Percentiles rank a stretch among this genome's conserved stretches.
These are phyloP conservation scores for Argentina silus DNA, from an alignment of 2,797 vertebrate genomes.

Conservation along the genomic window DNA sequence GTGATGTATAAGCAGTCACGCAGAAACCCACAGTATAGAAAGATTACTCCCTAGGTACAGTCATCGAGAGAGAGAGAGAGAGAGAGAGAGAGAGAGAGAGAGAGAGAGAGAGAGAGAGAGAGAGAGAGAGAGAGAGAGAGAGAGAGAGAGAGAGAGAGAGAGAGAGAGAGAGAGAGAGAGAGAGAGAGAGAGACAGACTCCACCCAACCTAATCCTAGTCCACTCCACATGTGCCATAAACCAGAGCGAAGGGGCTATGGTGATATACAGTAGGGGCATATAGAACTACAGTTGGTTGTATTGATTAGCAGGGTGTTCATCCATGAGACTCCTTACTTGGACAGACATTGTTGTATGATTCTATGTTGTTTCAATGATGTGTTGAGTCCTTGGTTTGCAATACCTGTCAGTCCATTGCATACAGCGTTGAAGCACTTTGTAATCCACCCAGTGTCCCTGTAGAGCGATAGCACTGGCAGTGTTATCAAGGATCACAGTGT, in stretches of 20 bases:
- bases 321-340: not conserved
- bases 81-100: not conserved
- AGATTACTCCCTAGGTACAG: not conserved
- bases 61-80: not conserved
- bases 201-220: not conserved
- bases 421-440: constrained; percentile 5
- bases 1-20: too few species aligned
- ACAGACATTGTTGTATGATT: not conserved
- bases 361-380: not conserved
- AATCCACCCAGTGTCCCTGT: not conserved
- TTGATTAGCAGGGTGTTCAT: not conserved
- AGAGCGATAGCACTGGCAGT: not conserved
- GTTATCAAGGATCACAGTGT: constrained; percentile 3
- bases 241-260: not conserved
- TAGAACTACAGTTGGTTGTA: not conserved
- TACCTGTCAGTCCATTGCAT: not conserved
- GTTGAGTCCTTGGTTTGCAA: constrained; percentile 1
- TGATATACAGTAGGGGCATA: not conserved
- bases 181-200: not conserved
- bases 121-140: not conserved
- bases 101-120: not conserved
- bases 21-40: too few species aligned
- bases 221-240: constrained; percentile 27
- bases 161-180: not conserved
- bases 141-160: not conserved